phyloP scores from a whole-genome alignment of 2,797 vertebrate species.

The Ptychobarbus kaznakovi region DNA sequence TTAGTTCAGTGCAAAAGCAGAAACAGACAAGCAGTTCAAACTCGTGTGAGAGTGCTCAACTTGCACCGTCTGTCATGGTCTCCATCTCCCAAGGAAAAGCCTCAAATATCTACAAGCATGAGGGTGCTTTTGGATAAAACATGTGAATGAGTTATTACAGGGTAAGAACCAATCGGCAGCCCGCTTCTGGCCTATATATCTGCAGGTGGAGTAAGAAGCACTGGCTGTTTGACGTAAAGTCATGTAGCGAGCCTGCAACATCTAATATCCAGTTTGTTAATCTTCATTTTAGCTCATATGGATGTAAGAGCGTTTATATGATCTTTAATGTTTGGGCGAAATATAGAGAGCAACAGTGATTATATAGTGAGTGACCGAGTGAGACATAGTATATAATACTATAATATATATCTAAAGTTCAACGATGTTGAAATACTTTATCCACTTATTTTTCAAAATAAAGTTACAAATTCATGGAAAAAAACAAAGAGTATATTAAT shows the following conservation, averaged over 20 bases:
- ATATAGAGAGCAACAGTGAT: background rate
- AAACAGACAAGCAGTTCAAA: conserved; percentile 14
- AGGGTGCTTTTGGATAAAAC: conserved; percentile 14
- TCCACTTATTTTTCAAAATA: background rate
- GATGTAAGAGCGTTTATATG: background rate
- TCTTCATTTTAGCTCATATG: conserved; percentile 21
- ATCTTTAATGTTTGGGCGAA: background rate
- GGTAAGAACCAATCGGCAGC: background rate
- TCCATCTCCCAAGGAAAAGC: background rate
- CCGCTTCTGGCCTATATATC: background rate
- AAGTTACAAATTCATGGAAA: background rate
- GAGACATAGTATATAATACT: too few relatives aligned
- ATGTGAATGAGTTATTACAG: background rate
- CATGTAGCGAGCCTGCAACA: background rate
- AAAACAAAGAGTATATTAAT: background rate
- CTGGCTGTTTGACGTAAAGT: conserved; percentile 21
- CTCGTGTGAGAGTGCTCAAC: background rate
- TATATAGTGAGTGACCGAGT: too few relatives aligned
- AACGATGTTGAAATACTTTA: background rate
- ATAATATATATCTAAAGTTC: too few relatives aligned
- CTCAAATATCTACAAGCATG: background rate
- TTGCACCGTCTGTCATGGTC: background rate
- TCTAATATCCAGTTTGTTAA: conserved; percentile 28
- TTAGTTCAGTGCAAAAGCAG: background rate
- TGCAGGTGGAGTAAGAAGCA: background rate